Evolutionary conservation across 2,797 vertebrate genomes (phyloP), one percentile per base, ranked within the genome.

Genomic region (Gobionotothen gibberifrons): DNA sequence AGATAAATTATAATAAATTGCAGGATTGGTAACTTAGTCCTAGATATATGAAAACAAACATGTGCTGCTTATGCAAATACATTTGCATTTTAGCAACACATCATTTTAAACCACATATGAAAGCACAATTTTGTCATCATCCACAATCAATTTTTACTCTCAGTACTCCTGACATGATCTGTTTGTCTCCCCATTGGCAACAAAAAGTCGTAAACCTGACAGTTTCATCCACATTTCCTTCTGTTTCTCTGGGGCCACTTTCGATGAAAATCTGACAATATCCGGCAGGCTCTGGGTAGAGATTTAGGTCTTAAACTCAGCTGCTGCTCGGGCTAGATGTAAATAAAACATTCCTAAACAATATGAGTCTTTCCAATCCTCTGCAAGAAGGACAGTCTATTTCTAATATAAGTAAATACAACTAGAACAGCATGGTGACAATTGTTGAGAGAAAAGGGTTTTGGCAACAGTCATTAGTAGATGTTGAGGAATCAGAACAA

Each of bases 271-370:
- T 74, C 79, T 78, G 53, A 55, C 42, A 75, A 80, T 84, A 85
- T 88, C 78, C 57, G 7, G 21, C 60, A 21, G 62, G 75, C 63
- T 82, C 54, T 55, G 19, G 60, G 19, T 13, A 32, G 48, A 73
- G 77, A 76, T 88, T 84, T 74, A 77, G 49, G 71, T 74, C 72
- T 87, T 68, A 82, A 58, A 70, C 53, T 81, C 61, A 82, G 74
- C 83, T 86, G 81, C 82, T 84, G 79, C 74, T 66, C 8, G 26
- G 32, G 64, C 60, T 63, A 40, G 58, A 36, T 3, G 58, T 60
- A 61, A 74, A 75, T 79, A 78, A 76, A 67, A 36, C 43, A 22
- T 54, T 56, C 46, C 55, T 47, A 73, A 79, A 71, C 82, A 84
- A 56, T n/a, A 29, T 51, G 51, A 36, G 69, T 85, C 82, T 83